Conservation (phyloP, 92 coral and sea anemone species). For the Montipora capitata region DNA sequence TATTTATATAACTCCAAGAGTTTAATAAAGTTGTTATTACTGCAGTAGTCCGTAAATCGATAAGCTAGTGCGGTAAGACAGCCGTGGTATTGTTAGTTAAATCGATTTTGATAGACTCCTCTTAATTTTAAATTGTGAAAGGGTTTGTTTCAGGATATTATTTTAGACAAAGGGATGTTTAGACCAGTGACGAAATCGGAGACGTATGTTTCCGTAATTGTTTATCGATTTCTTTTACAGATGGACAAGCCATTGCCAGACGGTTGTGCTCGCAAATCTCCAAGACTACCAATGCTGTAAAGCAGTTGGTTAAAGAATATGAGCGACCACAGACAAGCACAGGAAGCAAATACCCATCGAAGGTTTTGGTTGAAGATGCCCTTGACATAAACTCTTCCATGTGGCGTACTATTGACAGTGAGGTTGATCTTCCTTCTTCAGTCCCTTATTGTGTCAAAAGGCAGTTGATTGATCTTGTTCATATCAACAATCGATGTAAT, state of each 20-base stretch:
- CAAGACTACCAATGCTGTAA: conserved; percentile 63
- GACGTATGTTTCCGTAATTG: not conserved
- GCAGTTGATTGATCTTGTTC: conserved; percentile 55
- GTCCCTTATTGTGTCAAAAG: conserved; percentile 63
- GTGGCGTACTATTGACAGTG: conserved; percentile 53
- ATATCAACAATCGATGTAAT: conserved; percentile 49
- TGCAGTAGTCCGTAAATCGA: not conserved
- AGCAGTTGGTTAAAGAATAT: conserved; percentile 62
- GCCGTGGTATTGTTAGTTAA: not conserved
- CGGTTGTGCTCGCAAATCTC: conserved; percentile 63
- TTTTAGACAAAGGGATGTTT: not conserved
- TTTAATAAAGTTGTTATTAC: not conserved
- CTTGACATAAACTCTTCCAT: conserved; percentile 54
- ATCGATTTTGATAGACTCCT: not conserved
- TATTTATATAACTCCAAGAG: not conserved
- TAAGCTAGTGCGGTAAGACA: not conserved
- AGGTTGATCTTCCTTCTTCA: conserved; percentile 9
- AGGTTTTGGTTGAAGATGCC: conserved; percentile 53
- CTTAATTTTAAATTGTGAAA: not conserved
- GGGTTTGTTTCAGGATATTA: not conserved
- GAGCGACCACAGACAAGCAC: conserved; percentile 13
- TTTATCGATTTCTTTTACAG: conserved; percentile 35
- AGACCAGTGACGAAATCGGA: not conserved
- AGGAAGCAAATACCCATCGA: conserved; percentile 53
- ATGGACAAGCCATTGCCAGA: conserved; percentile 80